phyloP scores from a whole-genome alignment of 64 coral and sea anemone species.

The Pocillopora verrucosa region DNA sequence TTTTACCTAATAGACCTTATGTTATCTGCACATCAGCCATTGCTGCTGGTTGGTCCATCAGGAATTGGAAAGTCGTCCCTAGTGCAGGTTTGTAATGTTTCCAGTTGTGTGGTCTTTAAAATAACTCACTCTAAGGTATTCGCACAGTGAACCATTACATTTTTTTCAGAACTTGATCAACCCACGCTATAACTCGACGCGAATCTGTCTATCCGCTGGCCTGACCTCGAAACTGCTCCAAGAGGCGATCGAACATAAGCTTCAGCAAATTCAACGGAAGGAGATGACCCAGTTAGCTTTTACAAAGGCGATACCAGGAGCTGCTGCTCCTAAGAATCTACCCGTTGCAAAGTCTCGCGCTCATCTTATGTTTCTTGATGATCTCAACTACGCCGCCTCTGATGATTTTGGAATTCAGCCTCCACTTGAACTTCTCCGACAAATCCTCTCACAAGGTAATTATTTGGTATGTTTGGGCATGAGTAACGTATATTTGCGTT shows the following conservation, averaged over 20 bases:
- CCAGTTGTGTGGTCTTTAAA: not conserved
- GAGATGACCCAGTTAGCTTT: constrained; percentile 51
- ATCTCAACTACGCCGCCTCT: constrained; percentile 72
- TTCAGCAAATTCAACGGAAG: constrained; percentile 62
- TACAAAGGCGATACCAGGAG: constrained; percentile 5
- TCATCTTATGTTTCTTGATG: constrained; percentile 84
- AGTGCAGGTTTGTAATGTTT: constrained; percentile 58
- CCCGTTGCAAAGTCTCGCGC: constrained; percentile 41
- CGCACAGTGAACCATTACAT: too few species aligned
- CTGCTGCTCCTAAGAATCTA: not conserved
- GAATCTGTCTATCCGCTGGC: constrained; percentile 76
- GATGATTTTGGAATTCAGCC: constrained; percentile 73
- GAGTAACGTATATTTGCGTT: too few species aligned
- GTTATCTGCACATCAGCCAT: constrained; percentile 61
- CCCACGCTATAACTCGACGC: constrained; percentile 65
- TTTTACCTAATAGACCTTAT: constrained; percentile 83
- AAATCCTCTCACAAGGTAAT: constrained; percentile 81
- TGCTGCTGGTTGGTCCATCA: constrained; percentile 85
- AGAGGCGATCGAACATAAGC: constrained; percentile 88
- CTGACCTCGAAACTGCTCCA: constrained; percentile 75
- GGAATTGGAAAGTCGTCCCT: constrained; percentile 84
- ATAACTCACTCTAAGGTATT: too few species aligned
- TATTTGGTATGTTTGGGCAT: too few species aligned
- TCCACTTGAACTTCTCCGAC: constrained; percentile 86
- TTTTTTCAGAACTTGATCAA: constrained; percentile 68